Conservation (phyloP, 2,888 invertebrate genomes). For the Andrena marginata region DNA sequence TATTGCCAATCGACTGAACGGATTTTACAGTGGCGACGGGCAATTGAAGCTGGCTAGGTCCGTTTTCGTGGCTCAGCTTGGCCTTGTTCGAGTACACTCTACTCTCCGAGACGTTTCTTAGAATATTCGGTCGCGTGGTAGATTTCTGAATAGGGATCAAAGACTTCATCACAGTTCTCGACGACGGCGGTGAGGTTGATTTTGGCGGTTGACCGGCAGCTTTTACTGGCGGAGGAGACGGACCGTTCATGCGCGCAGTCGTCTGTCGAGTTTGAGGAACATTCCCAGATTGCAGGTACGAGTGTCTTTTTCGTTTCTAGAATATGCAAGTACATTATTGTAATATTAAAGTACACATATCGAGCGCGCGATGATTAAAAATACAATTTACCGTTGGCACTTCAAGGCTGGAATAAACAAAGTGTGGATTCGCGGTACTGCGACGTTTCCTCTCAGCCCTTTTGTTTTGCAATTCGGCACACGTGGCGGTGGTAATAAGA, state of each 20-base stretch:
- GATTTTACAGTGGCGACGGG: conserved; percentile 76
- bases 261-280: conserved; percentile 86
- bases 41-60: conserved; percentile 63
- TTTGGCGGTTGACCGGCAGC: conserved; percentile 63
- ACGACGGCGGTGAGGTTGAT: conserved; percentile 71
- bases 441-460: conserved; percentile 86
- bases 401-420: conserved; percentile 85
- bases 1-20: conserved; percentile 72
- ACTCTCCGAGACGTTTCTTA: conserved; percentile 75
- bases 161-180: conserved; percentile 73
- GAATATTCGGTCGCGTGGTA: conserved; percentile 76
- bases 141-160: conserved; percentile 78
- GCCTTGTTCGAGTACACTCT: conserved; percentile 72
- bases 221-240: conserved; percentile 79
- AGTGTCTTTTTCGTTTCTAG: conserved; percentile 86
- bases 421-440: conserved; percentile 87
- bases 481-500: conserved; percentile 85
- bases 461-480: conserved; percentile 86
- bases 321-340: conserved; percentile 52
- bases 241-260: conserved; percentile 80
- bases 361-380: no score
- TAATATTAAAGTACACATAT: not conserved
- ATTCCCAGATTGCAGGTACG: conserved; percentile 85
- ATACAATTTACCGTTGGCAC: conserved; percentile 74
- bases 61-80: conserved; percentile 67